Evolutionary conservation across 35 echinoderm and acorn worm genomes (phyloP).

Genomic region (Amphiura filiformis): DNA sequence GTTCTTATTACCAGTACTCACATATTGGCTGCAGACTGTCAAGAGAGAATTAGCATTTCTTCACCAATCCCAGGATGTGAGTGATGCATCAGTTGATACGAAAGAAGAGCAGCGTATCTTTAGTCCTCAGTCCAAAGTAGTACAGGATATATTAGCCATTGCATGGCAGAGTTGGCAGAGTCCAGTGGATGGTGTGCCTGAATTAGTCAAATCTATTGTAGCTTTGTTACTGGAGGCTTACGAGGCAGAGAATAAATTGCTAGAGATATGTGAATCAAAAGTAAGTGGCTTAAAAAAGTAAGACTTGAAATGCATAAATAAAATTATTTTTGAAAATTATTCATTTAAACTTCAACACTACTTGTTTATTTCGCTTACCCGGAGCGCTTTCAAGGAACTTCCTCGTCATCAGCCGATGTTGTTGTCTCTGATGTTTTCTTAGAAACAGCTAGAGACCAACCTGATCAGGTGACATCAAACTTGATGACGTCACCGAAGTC

Average conservation of each 20-base stretch:
- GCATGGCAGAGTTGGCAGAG: constrained; percentile 57
- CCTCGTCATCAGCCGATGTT: no score
- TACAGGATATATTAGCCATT: neutral
- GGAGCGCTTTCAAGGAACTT: no score
- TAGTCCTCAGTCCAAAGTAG: neutral
- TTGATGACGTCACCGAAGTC: no score
- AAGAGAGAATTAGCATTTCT: neutral
- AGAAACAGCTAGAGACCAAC: no score
- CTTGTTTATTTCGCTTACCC: no score
- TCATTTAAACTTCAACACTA: no score
- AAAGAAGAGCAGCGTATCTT: constrained; percentile 18
- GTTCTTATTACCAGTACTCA: neutral
- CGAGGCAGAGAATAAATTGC: constrained; percentile 11
- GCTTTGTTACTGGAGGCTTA: constrained; percentile 30
- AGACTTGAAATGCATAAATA: neutral
- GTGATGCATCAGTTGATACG: constrained; percentile 8
- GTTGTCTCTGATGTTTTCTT: no score
- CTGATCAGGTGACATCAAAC: no score
- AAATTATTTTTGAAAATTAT: neutral
- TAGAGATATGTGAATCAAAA: neutral
- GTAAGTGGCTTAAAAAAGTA: constrained; percentile 9
- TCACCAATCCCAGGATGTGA: constrained; percentile 15
- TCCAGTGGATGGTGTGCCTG: constrained; percentile 54
- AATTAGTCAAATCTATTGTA: constrained; percentile 31
- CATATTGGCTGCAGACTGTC: neutral